phyloP scores from a whole-genome alignment of 2,113 vertebrate species.

The Hepsetus odoe region DNA sequence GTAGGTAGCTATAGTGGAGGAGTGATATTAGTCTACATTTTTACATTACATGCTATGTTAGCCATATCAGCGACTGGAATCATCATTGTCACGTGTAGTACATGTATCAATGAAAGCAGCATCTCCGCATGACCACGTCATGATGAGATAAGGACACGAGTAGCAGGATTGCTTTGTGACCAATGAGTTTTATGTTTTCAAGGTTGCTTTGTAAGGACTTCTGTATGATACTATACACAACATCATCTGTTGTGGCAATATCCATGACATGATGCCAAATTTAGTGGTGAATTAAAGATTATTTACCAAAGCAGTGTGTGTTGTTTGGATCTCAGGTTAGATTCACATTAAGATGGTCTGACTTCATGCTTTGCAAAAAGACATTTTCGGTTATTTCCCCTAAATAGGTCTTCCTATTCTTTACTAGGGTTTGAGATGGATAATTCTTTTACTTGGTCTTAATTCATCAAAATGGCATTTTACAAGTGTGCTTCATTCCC shows the following conservation, averaged over 20 bases:
- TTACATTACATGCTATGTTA: slow-evolving; percentile 4
- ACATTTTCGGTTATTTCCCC: neutral
- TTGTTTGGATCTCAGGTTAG: slow-evolving; percentile 40
- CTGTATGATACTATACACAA: neutral
- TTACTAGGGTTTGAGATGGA: slow-evolving; percentile 26
- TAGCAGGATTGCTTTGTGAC: slow-evolving; percentile 38
- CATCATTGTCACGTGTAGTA: slow-evolving; percentile 2
- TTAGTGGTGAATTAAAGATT: slow-evolving; percentile 33
- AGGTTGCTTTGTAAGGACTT: slow-evolving; percentile 8
- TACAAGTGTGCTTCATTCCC: slow-evolving; percentile 3
- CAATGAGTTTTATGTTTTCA: neutral
- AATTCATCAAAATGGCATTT: neutral
- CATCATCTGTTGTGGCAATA: neutral
- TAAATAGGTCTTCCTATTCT: slow-evolving; percentile 41
- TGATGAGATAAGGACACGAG: slow-evolving; percentile 33
- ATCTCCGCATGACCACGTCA: neutral
- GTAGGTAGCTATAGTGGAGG: slow-evolving; percentile 30
- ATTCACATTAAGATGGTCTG: slow-evolving; percentile 8
- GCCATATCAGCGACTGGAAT: neutral
- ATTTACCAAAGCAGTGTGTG: slow-evolving; percentile 40
- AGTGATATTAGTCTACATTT: slow-evolving; percentile 36
- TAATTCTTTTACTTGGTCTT: slow-evolving; percentile 12
- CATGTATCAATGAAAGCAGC: neutral
- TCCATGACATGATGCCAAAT: slow-evolving; percentile 16
- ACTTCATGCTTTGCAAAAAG: slow-evolving; percentile 8